These are phyloP conservation scores for Progne subis DNA, from an alignment of 2,113 vertebrate species.

Conservation along the genomic window DNA sequence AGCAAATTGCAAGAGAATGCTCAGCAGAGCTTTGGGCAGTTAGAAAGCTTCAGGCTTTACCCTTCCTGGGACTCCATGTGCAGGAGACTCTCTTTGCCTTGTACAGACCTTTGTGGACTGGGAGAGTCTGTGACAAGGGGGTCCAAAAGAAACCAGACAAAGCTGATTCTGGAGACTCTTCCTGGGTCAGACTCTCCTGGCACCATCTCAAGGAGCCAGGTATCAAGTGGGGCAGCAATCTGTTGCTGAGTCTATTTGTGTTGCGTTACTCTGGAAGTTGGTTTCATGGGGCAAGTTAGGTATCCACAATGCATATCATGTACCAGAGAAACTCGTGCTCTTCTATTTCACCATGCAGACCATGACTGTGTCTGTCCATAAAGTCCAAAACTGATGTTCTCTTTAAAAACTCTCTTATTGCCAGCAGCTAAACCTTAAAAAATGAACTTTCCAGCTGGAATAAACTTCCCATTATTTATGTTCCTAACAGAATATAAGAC, in stretches of 20 bases:
- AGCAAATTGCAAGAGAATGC: background rate
- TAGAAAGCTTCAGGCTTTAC: background rate
- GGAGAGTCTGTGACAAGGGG: background rate
- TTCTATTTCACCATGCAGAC: background rate
- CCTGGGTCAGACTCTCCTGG: background rate
- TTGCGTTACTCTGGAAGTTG: background rate
- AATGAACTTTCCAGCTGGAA: background rate
- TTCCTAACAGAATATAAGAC: background rate
- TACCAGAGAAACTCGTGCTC: background rate
- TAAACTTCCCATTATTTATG: background rate
- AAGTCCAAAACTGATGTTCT: background rate
- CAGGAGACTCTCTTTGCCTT: background rate
- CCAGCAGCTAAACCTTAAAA: background rate
- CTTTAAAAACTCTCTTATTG: background rate
- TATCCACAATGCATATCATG: background rate
- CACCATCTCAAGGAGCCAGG: background rate
- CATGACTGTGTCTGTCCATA: background rate
- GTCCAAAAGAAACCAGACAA: background rate
- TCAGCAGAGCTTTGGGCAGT: background rate
- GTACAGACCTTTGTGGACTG: background rate
- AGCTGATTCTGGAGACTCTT: background rate
- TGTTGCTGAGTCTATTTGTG: background rate
- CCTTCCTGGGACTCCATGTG: background rate
- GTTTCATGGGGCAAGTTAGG: background rate
- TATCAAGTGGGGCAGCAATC: background rate